Conservation (phyloP, 1,140 invertebrate species). For the Procambarus virginalis region DNA sequence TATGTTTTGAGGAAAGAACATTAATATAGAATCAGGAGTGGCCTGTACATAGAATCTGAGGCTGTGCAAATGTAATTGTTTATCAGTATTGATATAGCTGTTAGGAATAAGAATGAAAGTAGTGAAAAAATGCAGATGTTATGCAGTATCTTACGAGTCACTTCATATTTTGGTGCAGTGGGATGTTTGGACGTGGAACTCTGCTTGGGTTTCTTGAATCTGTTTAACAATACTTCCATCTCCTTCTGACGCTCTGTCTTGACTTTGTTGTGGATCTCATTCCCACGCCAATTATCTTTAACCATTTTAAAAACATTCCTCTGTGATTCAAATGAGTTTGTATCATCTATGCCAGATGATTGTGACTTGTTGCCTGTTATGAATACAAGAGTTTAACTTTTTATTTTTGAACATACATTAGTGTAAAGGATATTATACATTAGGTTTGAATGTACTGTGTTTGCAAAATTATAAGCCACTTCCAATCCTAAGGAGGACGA, state of each 20-base stretch:
- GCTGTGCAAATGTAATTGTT: no score
- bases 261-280: constrained; percentile 51
- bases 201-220: constrained; percentile 56
- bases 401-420: background rate
- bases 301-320: constrained; percentile 50
- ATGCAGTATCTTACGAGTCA: background rate
- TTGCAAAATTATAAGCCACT: no score
- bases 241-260: constrained; percentile 47
- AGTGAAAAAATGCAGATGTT: no score
- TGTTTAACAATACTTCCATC: constrained; percentile 54
- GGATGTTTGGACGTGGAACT: background rate
- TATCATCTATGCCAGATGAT: background rate
- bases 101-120: no score
- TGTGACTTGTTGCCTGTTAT: constrained; percentile 3
- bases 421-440: background rate
- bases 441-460: no score
- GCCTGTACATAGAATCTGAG: no score
- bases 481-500: no score
- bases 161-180: background rate
- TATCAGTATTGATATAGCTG: no score
- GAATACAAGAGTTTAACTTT: background rate
- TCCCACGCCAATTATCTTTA: constrained; percentile 54
- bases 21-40: no score
- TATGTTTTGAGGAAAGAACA: no score
- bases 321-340: constrained; percentile 12